These are phyloP conservation scores for Darevskia mixta DNA, from an alignment of 2,797 vertebrate species.

Conservation along the genomic window DNA sequence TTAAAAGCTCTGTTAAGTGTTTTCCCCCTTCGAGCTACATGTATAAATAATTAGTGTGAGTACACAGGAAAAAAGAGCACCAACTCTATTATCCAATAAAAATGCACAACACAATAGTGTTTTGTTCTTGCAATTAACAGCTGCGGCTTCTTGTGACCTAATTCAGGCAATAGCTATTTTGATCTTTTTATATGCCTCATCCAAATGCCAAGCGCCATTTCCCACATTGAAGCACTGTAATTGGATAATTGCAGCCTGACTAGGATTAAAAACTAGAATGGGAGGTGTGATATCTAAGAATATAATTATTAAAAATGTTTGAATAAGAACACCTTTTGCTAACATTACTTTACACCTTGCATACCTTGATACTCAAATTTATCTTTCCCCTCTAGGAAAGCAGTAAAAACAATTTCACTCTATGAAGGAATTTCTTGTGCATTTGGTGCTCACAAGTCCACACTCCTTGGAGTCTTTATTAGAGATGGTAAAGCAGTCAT, in stretches of 20 bases:
- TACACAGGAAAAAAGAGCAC: neutral
- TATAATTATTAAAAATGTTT: neutral
- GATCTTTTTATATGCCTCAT: neutral
- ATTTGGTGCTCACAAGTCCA: neutral
- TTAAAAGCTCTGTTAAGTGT: neutral
- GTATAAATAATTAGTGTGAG: neutral
- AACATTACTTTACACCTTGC: neutral
- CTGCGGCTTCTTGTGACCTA: neutral
- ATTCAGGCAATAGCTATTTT: neutral
- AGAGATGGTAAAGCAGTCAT: neutral
- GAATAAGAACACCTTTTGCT: neutral
- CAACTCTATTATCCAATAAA: neutral
- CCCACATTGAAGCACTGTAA: neutral
- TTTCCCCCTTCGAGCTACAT: neutral
- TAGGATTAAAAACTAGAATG: neutral
- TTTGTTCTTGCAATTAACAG: slow-evolving; percentile 16
- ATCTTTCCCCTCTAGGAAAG: neutral
- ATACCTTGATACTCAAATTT: neutral
- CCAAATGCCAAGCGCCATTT: neutral
- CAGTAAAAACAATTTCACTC: neutral
- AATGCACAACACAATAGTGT: accelerated
- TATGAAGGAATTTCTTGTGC: no score
- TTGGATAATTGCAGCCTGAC: neutral
- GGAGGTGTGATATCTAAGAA: neutral
- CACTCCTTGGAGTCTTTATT: neutral